Evolutionary conservation across 2,888 invertebrate species (phyloP).

Genomic region (Chaetogeoica ovagalla): DNA sequence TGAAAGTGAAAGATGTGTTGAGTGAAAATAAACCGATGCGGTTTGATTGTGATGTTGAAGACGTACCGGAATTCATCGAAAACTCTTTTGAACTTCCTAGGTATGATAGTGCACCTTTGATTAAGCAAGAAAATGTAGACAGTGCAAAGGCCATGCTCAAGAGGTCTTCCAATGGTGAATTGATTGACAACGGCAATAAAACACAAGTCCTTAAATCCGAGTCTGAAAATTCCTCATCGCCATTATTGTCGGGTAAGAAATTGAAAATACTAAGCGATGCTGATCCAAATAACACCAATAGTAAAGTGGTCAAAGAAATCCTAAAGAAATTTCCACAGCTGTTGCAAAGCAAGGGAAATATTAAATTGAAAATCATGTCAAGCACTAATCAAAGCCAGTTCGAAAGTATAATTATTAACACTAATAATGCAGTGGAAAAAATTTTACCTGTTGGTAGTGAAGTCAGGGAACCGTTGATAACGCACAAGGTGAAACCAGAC

Average conservation of each 20-base stretch:
- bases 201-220: slow-evolving; percentile 26
- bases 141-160: slow-evolving; percentile 41
- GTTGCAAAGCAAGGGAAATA: slow-evolving; percentile 74
- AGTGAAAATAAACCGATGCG: slow-evolving; percentile 50
- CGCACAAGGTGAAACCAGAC: slow-evolving; percentile 46
- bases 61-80: slow-evolving; percentile 42
- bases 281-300: slow-evolving; percentile 60
- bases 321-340: slow-evolving; percentile 86
- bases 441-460: slow-evolving; percentile 24
- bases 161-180: slow-evolving; percentile 39
- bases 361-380: slow-evolving; percentile 77
- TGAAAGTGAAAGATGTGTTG: slow-evolving; percentile 49
- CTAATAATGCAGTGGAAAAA: slow-evolving; percentile 41
- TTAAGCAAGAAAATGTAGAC: slow-evolving; percentile 43
- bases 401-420: slow-evolving; percentile 49
- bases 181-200: slow-evolving; percentile 11
- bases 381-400: slow-evolving; percentile 43
- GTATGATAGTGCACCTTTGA: slow-evolving; percentile 39
- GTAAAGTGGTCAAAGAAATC: slow-evolving; percentile 79
- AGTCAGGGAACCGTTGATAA: slow-evolving; percentile 33
- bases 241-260: slow-evolving; percentile 19
- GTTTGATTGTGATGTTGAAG: slow-evolving; percentile 41
- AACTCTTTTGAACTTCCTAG: slow-evolving; percentile 38
- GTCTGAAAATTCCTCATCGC: neutral
- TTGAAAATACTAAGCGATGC: slow-evolving; percentile 48